phyloP scores from a whole-genome alignment of 2,113 vertebrate species.

The Gnathonemus longibarbis region DNA sequence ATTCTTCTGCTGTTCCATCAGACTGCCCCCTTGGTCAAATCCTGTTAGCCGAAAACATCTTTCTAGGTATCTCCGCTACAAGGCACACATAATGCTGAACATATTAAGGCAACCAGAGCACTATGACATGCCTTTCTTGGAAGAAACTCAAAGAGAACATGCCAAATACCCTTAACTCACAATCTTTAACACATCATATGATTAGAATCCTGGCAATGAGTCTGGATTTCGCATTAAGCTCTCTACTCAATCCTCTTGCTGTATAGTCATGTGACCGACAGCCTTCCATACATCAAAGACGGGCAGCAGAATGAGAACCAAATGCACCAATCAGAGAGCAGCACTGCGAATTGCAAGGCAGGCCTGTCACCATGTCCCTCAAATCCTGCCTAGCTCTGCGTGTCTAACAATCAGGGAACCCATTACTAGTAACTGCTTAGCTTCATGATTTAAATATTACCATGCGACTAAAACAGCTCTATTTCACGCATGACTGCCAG shows the following conservation, averaged over 20 bases:
- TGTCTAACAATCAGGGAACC: neutral
- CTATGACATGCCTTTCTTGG: neutral
- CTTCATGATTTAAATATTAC: constrained; percentile 3
- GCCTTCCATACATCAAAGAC: neutral
- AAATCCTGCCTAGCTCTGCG: neutral
- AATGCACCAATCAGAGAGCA: neutral
- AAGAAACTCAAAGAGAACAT: neutral
- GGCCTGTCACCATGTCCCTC: neutral
- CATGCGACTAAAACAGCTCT: neutral
- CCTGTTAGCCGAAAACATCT: neutral
- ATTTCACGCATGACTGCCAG: neutral
- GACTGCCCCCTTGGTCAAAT: neutral
- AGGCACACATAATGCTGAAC: neutral
- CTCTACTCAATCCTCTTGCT: neutral
- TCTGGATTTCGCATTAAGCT: neutral
- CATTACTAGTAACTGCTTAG: neutral
- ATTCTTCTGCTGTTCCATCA: neutral
- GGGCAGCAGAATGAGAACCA: neutral
- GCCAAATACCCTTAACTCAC: neutral
- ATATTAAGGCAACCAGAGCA: neutral
- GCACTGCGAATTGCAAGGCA: neutral
- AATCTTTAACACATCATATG: neutral
- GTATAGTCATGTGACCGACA: neutral
- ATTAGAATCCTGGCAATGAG: neutral
- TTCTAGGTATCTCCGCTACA: neutral